phyloP scores from a whole-genome alignment of 1,140 invertebrate species.

The Sarcophaga bullata region DNA sequence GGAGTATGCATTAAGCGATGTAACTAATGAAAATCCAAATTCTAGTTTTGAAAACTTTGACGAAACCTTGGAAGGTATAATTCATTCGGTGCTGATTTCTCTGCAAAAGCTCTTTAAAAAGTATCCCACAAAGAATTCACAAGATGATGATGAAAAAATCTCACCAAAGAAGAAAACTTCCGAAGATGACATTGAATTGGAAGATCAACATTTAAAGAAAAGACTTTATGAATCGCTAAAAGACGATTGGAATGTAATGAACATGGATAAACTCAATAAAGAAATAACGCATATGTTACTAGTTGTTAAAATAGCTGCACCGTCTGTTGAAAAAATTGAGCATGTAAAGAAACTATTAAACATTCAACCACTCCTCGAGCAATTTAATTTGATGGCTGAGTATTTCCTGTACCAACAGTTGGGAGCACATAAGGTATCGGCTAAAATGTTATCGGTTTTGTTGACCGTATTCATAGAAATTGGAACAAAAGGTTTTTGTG shows the following conservation, averaged over 20 bases:
- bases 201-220: slow-evolving; percentile 72
- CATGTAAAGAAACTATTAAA: slow-evolving; percentile 59
- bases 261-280: slow-evolving; percentile 65
- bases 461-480: slow-evolving; percentile 87
- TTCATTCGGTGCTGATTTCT: slow-evolving; percentile 71
- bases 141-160: slow-evolving; percentile 6
- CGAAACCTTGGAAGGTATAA: slow-evolving; percentile 68
- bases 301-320: slow-evolving; percentile 49
- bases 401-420: slow-evolving; percentile 83
- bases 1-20: not conserved
- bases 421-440: slow-evolving; percentile 77
- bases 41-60: slow-evolving; percentile 53
- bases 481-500: slow-evolving; percentile 91
- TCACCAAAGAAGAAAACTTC: not conserved
- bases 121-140: slow-evolving; percentile 57
- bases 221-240: slow-evolving; percentile 72
- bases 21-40: not conserved
- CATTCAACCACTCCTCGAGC: slow-evolving; percentile 78
- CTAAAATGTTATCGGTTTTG: slow-evolving; percentile 86
- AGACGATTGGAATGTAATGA: slow-evolving; percentile 70
- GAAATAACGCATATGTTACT: slow-evolving; percentile 65
- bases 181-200: slow-evolving; percentile 54
- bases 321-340: slow-evolving; percentile 48
- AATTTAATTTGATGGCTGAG: slow-evolving; percentile 79
- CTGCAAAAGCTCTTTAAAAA: slow-evolving; percentile 79